A percentile compares a stretch with the other conserved stretches of the same genome.
These are phyloP conservation scores for Todiramphus chloris DNA, from an alignment of 2,113 vertebrate genomes.

Conservation along the genomic window DNA sequence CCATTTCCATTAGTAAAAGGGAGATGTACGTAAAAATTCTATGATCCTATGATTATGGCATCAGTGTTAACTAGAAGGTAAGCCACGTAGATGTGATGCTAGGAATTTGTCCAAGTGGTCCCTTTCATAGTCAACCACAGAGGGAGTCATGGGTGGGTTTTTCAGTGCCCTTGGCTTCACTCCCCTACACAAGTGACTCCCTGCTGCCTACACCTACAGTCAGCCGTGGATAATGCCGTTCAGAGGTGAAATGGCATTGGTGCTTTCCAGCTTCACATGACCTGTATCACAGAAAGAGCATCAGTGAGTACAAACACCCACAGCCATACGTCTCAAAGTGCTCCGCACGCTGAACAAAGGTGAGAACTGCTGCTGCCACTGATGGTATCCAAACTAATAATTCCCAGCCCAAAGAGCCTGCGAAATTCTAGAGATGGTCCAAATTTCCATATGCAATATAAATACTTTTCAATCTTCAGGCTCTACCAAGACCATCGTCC, in stretches of 20 bases:
- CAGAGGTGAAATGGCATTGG: neutral
- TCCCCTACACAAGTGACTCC: neutral
- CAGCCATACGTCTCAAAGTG: neutral
- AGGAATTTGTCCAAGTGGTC: accelerated
- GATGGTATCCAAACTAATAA: neutral
- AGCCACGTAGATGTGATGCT: neutral
- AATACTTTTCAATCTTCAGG: neutral
- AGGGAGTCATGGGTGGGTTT: neutral
- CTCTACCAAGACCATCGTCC: neutral
- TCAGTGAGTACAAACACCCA: neutral
- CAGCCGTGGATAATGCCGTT: neutral
- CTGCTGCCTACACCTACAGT: too few relatives aligned
- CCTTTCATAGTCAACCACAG: neutral
- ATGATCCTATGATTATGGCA: neutral
- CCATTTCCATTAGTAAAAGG: neutral
- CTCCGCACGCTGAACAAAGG: neutral
- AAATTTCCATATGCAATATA: neutral
- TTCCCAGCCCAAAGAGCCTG: neutral
- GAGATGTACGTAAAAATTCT: neutral
- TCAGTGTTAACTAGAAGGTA: neutral
- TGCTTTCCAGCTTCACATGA: neutral
- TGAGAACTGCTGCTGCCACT: neutral
- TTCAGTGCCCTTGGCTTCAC: neutral
- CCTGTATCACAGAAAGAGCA: neutral
- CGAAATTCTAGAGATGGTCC: neutral